Base-by-base conservation (phyloP, 2,113 vertebrate genomes). In the Podarcis muralis region DNA sequence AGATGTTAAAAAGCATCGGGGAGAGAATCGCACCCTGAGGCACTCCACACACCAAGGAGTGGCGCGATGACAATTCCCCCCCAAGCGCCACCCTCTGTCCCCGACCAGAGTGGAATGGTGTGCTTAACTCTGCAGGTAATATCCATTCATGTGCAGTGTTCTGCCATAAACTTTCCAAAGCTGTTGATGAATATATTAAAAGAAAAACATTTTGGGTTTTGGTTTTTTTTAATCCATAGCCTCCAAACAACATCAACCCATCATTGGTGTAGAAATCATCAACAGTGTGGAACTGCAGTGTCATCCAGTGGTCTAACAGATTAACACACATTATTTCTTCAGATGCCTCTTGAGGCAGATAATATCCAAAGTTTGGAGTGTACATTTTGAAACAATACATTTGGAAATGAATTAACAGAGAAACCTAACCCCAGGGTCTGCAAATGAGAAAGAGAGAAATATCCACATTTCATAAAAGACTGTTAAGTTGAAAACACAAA, bases 251-350 rank as follows among this genome's bases (percentile, higher is more conserved):
- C 0, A 75, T 0, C 6, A 53, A 12, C 48, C 48, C 48, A 53
- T 53, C 48, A 53, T 53, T 53, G 43, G 48, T 53, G 48, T 53
- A 53, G 48, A 53, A 53, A 53, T 53, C 76, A 92, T 91, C 93
- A 93, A 93, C 94, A 89, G 87, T 0, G 35, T 82, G 65, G 69
- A 94, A 87, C 93, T 88, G 91, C 89, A 88, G 81, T 86, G 81
- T 85, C 93, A 92, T 71, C 85, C 93, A 84, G n/a, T 1, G 30
- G 80, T 20, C 89, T 89, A 80, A 80, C 85, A 90, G 81, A 74
- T 74, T 89, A 88, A 94, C 88, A 84, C 59, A 66, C 11, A 91
- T 1, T 88, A 83, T 89, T 92, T 74, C 82, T 86, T 81, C 22
- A 80, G 79, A 79, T 37, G 35, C 69, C 76, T 91, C 78, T 23